phyloP scores from a whole-genome alignment of 2,113 vertebrate species.

The Colinus virginianus region DNA sequence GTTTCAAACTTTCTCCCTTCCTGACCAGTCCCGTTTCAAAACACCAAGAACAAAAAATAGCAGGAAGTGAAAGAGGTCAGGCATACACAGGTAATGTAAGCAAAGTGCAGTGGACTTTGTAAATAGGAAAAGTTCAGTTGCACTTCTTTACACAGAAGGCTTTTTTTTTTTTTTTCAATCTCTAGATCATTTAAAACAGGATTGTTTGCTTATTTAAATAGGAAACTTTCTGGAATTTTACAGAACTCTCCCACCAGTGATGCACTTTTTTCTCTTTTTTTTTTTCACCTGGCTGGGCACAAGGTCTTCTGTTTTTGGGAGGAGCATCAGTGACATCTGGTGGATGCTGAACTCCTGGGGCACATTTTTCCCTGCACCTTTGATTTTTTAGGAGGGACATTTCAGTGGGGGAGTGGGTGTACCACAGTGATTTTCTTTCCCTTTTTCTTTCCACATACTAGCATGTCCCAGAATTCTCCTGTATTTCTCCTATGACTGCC shows the following conservation, averaged over 20 bases:
- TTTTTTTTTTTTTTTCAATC: too few species aligned
- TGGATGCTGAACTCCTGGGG: neutral
- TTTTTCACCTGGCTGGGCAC: neutral
- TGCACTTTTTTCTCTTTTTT: neutral
- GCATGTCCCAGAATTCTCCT: neutral
- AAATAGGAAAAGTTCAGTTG: neutral
- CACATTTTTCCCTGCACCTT: neutral
- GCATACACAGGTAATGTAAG: neutral
- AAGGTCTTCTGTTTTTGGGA: neutral
- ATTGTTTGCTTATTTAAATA: neutral
- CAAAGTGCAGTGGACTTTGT: neutral
- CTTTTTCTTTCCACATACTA: neutral
- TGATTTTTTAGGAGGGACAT: neutral
- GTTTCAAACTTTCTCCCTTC: rapidly evolving
- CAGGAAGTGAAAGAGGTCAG: neutral
- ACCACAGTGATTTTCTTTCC: neutral
- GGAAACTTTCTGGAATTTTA: neutral
- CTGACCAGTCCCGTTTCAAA: rapidly evolving
- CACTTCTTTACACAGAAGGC: neutral
- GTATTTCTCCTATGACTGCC: neutral
- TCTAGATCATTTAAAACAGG: neutral
- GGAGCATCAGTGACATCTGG: conserved; percentile 66
- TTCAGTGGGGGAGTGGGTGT: neutral
- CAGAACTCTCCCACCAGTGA: neutral
- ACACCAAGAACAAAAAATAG: neutral